Conservation (phyloP, 2,113 vertebrate genomes). For the Esox niger region DNA sequence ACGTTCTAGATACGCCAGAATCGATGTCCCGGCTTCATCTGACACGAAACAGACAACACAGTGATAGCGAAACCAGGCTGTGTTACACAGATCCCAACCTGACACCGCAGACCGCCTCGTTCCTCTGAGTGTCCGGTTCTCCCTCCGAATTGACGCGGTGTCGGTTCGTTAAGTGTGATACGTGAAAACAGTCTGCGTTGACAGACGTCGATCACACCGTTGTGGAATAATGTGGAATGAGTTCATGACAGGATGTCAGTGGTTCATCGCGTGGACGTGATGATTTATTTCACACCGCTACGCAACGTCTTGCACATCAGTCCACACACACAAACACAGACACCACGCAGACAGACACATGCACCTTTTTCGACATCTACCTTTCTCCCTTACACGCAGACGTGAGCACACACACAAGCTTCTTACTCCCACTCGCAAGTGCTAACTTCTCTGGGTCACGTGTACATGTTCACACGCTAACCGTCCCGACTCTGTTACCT, state of each 20-base stretch:
- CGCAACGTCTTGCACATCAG: neutral
- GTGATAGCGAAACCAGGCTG: no score
- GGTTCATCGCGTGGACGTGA: neutral
- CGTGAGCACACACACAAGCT: neutral
- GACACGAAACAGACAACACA: no score
- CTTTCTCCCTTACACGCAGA: neutral
- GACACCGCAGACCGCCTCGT: no score
- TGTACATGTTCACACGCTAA: no score
- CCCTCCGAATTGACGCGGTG: neutral
- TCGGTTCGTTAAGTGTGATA: neutral
- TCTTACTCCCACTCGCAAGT: no score
- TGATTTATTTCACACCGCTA: neutral
- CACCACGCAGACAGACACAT: neutral
- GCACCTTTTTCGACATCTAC: neutral
- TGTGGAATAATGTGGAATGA: neutral
- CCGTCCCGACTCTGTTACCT: no score
- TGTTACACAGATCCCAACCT: no score
- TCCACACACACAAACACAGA: neutral
- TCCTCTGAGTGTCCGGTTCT: no score
- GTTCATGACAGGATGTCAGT: neutral
- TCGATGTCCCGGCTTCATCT: no score
- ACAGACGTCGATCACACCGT: no score
- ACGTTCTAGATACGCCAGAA: no score
- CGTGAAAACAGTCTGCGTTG: neutral
- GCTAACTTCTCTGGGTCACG: no score